Base-by-base conservation (phyloP, 1,140 invertebrate species). In the Frieseomelitta varia region DNA sequence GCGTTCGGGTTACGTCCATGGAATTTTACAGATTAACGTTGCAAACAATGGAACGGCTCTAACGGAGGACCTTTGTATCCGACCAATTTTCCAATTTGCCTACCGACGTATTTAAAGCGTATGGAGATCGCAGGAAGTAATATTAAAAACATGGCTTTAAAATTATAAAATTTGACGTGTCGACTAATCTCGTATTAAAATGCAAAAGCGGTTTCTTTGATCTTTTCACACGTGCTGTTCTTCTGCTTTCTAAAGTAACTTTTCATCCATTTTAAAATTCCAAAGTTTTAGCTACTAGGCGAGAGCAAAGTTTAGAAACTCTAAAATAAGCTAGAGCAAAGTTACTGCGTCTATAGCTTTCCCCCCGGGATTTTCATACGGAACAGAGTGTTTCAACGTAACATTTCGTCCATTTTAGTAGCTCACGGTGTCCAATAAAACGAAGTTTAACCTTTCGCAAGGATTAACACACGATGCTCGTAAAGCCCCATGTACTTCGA, bases 1-100 rank as follows among this genome's bases (percentile, higher is more conserved):
- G 53, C 47, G 86, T 39, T 67, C 72, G 75, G 73, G 84, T 82
- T 86, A n/a, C 34, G 27, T 75, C 15, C 69, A 53, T 24, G 67
- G 51, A 78, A 85, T 75, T 58, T 72, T 14, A 47, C 30, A 69
- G 87, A 88, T 85, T 68, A 82, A 58, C 58, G 21, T n/a, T 68
- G 47, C 24, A 56, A 80, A 84, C 69, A 79, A 79, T 65, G 14
- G 51, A 19, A 27, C 19, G 17, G 27, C 34, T n/a, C 15, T 17
- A 39, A 47, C 3, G 4, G 72, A 55, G 74, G 10, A 39, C 21
- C 21, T 39, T 61, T 19, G 27, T 61, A 12, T 58, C 55, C 17
- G 8, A 24, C 19, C 47, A 30, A 74, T 74, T 24, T 56, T 34
- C 17, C 30, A 30, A 34, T 21, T 56, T 56, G 15, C 6, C n/a